Evolutionary conservation across 1,140 invertebrate species (phyloP), one percentile per base, ranked within the genome.

Genomic region (Drosophila teissieri): DNA sequence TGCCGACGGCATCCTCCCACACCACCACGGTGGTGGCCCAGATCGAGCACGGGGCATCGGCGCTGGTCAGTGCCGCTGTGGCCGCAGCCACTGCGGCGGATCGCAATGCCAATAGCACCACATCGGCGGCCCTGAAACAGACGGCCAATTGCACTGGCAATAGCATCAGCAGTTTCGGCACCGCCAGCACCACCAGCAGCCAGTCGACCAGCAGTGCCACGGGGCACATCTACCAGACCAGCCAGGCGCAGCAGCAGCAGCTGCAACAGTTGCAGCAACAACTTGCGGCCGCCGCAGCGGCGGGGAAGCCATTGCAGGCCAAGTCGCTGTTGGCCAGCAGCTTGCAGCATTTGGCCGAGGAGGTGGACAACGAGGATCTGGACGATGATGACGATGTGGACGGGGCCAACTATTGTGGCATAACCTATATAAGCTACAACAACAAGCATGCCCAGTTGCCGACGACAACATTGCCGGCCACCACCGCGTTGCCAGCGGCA

Each of bases 391-490:
- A 91, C 19, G 86, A 88, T 52, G 86, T 82, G 14, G 80, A 84
- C 58, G 90, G 75, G 17, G 90, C 90, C 61, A 91, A 91, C 62
- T 90, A 91, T 15, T 91, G 86, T 37, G 91, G 90, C 73, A 91
- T 91, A 53, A 91, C 91, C 11, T 91, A 82, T 54, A 91, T 91
- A 15, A 90, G 82, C 51, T 91, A 91, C 73, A 91, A 91, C 78
- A 91, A 91, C 60, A 91, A 91, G 65, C 86, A 91, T 24, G 90
- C 90, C 12, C 86, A 90, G 70, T 37, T 91, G 76, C 90, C 90
- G 49, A 82, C 90, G 17, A 81, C 83, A 15, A 89, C 83, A 57
- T 60, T 78, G 73, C 83, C 83, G 52, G 81, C 90, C 17, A 79
- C 80, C 45, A 90, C 85, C 11, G 78, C 88, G 14, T 48, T 84